Evolutionary conservation across 35 echinoderm and acorn worm species (phyloP), one percentile per base, ranked within the genome.

Genomic region (Apostichopus californicus): DNA sequence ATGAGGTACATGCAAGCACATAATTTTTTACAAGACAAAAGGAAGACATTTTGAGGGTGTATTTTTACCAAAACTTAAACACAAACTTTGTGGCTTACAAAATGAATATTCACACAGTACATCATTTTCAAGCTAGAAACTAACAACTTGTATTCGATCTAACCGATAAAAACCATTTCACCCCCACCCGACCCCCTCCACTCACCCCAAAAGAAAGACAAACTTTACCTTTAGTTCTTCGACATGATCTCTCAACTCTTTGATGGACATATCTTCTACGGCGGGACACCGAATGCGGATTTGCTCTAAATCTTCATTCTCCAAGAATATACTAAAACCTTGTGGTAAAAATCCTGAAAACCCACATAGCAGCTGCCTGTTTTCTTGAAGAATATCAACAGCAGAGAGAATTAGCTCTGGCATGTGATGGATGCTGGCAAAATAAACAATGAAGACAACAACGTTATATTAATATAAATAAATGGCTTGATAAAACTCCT

Each of bases 301-400:
- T 78, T 87, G 92, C 53, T 78, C 54, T 15, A 71, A 56, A 70
- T 93, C 92, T 73, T 93, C 63, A 53, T 87, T 87, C 13, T 77
- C 64, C 4, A 93, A 18, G 53, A 80, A 87, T 56, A 93, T 93
- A 55, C 80, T 86, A 87, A 78, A 86, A 15, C 92, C 92, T 53
- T 84, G 83, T 11, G 92, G 92, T 58, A 93, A 58, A 77, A 93
- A 93, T 7, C 63, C 72, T 17, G 92, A 93, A 63, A 93, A 93
- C 9, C 92, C 92, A 93, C 92, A 93, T 4, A 93, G 92, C 3
- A 93, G 58, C 28, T 93, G 55, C 54, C 86, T 93, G 55, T 93
- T 10, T 23, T 83, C 85, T 77, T 56, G 18, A 6, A 93, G 34
- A 9, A 87, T 24, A 46, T 93, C 68, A 13, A 86, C 57, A 46